Base-by-base conservation (phyloP, 2,888 invertebrate species). In the Ernsta delagoae region DNA sequence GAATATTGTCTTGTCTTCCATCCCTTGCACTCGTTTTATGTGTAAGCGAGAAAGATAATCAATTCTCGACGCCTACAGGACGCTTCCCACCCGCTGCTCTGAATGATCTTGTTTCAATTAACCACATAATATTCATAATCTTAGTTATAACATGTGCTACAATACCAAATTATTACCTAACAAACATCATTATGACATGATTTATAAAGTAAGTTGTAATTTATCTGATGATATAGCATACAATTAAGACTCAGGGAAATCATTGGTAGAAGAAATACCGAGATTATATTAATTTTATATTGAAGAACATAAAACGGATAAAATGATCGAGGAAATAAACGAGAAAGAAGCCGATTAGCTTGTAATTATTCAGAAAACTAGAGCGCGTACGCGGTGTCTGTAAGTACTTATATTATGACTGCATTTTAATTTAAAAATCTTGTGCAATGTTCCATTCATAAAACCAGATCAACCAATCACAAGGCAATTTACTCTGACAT, bases 31-130 rank as follows among this genome's bases (percentile, higher is more conserved):
- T 67, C 76, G 43, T 16, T 3, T n/a, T 12, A 4, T 12, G 54
- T n/a, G n/a, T n/a, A 57, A 8, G 75, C 70, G 61, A 68, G 75
- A 85, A 71, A 74, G 79, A 77, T 84, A 85, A 74, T 64, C 75
- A 77, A 81, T 80, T 81, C 79, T 77, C 74, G 76, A 84, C 87
- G 79, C 86, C 88, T 83, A 88, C 87, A 79, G 83, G 79, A 83
- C 72, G 73, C 72, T 73, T 78, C 75, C 79, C 83, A 79, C 86
- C 87, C 76, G 86, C 78, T 79, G 86, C 73, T 45, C 16, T 84
- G 78, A 75, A 83, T 80, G 83, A 84, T 85, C 84, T 85, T 80
- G 83, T 88, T 88, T 90, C 88, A 89, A 90, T 91, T 87, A 87
- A 80, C 81, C 77, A 79, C 78, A 77, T 78, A 9, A 43, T 43